phyloP scores from a whole-genome alignment of 2,888 invertebrate genomes.

The Pyrrhosoma nymphula region DNA sequence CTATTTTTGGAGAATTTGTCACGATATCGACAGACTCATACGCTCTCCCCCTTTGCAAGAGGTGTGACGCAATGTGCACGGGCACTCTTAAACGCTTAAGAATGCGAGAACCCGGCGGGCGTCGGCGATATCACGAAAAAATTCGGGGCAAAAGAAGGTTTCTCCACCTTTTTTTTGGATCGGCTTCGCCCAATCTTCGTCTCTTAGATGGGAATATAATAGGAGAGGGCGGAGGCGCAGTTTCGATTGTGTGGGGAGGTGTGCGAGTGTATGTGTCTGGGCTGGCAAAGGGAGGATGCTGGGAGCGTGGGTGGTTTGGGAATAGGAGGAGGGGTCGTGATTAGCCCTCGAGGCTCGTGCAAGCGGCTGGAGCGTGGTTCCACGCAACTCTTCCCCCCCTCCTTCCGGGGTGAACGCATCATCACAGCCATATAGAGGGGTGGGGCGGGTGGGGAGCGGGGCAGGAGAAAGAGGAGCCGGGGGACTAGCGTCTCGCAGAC shows the following conservation, averaged over 20 bases:
- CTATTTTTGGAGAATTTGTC: too few species aligned
- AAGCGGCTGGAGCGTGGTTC: background rate
- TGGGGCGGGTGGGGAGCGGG: too few species aligned
- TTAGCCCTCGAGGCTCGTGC: slow-evolving; percentile 30
- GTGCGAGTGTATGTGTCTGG: background rate
- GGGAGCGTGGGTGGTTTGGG: background rate
- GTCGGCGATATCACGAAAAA: background rate
- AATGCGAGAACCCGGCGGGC: background rate
- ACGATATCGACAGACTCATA: too few species aligned
- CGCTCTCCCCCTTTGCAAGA: too few species aligned
- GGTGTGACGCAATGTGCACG: too few species aligned
- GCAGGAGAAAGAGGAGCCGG: too few species aligned
- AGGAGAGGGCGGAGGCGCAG: background rate
- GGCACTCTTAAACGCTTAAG: too few species aligned
- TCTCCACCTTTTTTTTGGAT: background rate
- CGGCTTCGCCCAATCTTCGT: background rate
- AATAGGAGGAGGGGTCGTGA: background rate
- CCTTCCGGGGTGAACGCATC: background rate
- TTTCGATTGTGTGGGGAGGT: background rate
- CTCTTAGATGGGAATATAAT: slow-evolving; percentile 24
- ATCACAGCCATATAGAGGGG: too few species aligned
- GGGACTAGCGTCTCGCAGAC: background rate
- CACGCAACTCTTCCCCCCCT: background rate
- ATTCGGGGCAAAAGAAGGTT: background rate
- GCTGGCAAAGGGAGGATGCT: background rate